phyloP scores from a whole-genome alignment of 37 sponge, comb jelly and placozoan species.

The Trichoplax adhaerens region DNA sequence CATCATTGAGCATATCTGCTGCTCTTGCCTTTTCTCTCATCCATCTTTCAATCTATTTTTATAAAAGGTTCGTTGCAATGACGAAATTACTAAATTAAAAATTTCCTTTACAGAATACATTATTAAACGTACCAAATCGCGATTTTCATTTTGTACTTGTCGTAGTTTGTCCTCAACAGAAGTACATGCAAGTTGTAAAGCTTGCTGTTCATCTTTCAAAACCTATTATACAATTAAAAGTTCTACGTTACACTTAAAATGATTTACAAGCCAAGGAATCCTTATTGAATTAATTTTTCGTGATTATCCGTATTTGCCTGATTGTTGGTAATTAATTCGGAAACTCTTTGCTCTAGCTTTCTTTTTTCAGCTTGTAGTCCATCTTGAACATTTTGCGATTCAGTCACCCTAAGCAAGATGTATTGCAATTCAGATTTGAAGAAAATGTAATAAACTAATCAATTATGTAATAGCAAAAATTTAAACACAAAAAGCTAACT shows the following conservation, averaged over 20 bases:
- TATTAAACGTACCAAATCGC: conserved; percentile 26
- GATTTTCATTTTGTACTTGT: conserved; percentile 36
- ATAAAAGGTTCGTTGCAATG: conserved; percentile 3
- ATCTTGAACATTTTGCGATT: too few relatives aligned
- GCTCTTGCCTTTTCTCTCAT: conserved; percentile 5
- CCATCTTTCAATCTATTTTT: conserved; percentile 12
- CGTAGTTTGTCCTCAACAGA: conserved; percentile 32
- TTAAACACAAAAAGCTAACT: too few relatives aligned
- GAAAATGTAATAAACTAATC: too few relatives aligned
- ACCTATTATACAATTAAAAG: conserved; percentile 7
- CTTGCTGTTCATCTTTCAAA: conserved; percentile 46
- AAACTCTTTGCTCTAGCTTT: too few relatives aligned
- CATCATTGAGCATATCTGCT: conserved; percentile 4
- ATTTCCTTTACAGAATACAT: too few relatives aligned
- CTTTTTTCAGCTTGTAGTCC: too few relatives aligned
- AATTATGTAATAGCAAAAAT: too few relatives aligned
- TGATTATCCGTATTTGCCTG: too few relatives aligned
- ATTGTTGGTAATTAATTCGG: too few relatives aligned
- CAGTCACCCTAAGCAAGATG: too few relatives aligned
- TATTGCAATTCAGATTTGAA: too few relatives aligned
- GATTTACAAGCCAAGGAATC: not conserved
- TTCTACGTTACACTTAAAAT: conserved; percentile 1
- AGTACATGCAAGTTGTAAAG: conserved; percentile 34
- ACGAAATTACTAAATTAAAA: not conserved
- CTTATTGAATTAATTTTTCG: too few relatives aligned